Percentiles rank a stretch among this genome's conserved stretches.
phyloP scores from a whole-genome alignment of 2,888 invertebrate species.

The Biston betularia region DNA sequence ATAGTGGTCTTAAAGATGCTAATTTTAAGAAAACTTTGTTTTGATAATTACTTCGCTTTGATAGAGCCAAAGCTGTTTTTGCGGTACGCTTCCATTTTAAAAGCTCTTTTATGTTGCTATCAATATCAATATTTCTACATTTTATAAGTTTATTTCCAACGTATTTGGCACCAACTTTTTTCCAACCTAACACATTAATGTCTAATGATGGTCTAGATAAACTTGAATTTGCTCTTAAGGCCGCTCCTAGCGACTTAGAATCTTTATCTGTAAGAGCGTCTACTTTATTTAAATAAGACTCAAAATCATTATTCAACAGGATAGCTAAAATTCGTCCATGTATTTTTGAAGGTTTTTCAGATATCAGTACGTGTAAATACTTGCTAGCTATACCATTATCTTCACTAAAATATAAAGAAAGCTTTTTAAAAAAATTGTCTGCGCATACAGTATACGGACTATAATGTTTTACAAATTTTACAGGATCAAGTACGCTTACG shows the following conservation, averaged over 20 bases:
- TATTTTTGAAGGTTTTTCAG: background rate
- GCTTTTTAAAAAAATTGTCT: slow-evolving; percentile 56
- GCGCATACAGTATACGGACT: background rate
- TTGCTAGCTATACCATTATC: slow-evolving; percentile 54
- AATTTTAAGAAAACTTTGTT: slow-evolving; percentile 47
- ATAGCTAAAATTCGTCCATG: slow-evolving; percentile 37
- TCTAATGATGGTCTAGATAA: slow-evolving; percentile 53
- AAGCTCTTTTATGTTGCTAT: slow-evolving; percentile 47
- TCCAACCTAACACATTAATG: slow-evolving; percentile 53
- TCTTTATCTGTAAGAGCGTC: slow-evolving; percentile 34
- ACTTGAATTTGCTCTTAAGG: slow-evolving; percentile 57
- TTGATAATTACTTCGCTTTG: slow-evolving; percentile 47
- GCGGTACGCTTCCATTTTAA: slow-evolving; percentile 53
- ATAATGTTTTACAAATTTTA: slow-evolving; percentile 14
- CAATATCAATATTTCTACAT: slow-evolving; percentile 49
- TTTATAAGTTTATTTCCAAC: slow-evolving; percentile 55
- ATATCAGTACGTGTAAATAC: slow-evolving; percentile 40
- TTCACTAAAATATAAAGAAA: slow-evolving; percentile 64
- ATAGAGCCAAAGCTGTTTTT: slow-evolving; percentile 54
- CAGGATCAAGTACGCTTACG: slow-evolving; percentile 45
- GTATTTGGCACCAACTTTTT: slow-evolving; percentile 59
- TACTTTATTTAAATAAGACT: slow-evolving; percentile 31
- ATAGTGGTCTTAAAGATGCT: slow-evolving; percentile 50
- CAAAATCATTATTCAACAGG: slow-evolving; percentile 30
- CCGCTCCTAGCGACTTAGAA: slow-evolving; percentile 46